These are phyloP conservation scores for Anseranas semipalmata DNA, from an alignment of 2,113 vertebrate species.

Conservation along the genomic window DNA sequence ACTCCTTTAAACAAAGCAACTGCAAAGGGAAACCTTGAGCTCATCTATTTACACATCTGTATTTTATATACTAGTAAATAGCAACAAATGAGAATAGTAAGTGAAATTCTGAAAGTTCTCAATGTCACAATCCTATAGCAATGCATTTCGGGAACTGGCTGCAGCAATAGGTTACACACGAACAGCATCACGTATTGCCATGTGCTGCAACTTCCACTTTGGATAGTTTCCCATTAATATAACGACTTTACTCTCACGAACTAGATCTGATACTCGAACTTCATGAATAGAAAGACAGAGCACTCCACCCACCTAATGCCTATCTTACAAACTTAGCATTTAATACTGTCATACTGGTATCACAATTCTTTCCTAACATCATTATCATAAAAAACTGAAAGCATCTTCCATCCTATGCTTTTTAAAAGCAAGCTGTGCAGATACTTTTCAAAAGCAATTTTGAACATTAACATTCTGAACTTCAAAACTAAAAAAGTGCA, in stretches of 20 bases:
- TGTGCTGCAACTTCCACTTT: background rate
- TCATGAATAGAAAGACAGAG: background rate
- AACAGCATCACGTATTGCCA: background rate
- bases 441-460: background rate
- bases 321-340: background rate
- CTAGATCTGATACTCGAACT: background rate
- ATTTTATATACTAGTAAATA: background rate
- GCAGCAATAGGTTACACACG: background rate
- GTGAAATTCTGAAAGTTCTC: background rate
- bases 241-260: background rate
- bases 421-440: background rate
- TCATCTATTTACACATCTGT: background rate
- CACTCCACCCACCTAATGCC: background rate
- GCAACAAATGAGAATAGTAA: background rate
- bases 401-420: background rate
- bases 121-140: background rate
- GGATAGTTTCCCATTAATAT: background rate
- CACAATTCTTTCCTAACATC: background rate
- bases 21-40: background rate
- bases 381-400: background rate
- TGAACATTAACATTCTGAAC: background rate
- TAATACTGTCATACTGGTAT: background rate
- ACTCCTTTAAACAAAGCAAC: background rate
- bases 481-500: background rate
- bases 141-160: background rate